phyloP scores from a whole-genome alignment of 1,140 invertebrate genomes.

The Rhynchophorus ferrugineus region DNA sequence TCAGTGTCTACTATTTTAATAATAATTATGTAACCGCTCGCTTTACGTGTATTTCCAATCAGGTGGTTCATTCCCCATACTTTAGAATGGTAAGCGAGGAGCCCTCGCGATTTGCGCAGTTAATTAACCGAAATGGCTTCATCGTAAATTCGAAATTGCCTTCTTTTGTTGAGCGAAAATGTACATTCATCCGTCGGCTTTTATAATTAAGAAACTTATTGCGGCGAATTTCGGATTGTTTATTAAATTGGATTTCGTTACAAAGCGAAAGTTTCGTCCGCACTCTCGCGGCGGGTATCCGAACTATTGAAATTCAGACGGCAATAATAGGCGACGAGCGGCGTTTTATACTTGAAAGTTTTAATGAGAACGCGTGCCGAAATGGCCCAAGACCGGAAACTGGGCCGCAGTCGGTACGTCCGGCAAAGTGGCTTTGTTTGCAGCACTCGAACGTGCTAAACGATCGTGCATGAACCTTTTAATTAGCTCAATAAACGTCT shows the following conservation, averaged over 20 bases:
- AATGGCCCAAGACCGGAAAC: background rate
- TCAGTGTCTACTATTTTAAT: no score
- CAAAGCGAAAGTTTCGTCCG: background rate
- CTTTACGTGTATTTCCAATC: no score
- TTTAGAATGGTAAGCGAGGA: no score
- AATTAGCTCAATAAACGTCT: no score
- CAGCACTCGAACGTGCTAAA: background rate
- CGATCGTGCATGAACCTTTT: no score
- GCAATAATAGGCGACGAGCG: background rate
- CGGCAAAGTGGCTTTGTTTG: background rate
- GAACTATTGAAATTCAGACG: background rate
- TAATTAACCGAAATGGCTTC: constrained; percentile 15
- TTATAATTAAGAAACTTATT: constrained; percentile 5
- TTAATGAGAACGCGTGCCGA: background rate
- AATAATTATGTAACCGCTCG: no score
- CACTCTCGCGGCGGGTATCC: background rate
- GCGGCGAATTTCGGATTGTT: constrained; percentile 1
- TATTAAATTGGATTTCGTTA: background rate
- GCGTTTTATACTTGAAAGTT: background rate
- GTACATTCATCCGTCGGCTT: constrained; percentile 2
- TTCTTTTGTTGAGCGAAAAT: constrained; percentile 6
- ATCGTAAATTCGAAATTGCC: constrained; percentile 10
- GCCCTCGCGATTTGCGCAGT: constrained; percentile 12
- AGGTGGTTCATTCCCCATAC: no score
- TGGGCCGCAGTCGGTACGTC: background rate